Evolutionary conservation across 2,797 vertebrate genomes (phyloP).

Genomic region (Neomorphus geoffroyi): DNA sequence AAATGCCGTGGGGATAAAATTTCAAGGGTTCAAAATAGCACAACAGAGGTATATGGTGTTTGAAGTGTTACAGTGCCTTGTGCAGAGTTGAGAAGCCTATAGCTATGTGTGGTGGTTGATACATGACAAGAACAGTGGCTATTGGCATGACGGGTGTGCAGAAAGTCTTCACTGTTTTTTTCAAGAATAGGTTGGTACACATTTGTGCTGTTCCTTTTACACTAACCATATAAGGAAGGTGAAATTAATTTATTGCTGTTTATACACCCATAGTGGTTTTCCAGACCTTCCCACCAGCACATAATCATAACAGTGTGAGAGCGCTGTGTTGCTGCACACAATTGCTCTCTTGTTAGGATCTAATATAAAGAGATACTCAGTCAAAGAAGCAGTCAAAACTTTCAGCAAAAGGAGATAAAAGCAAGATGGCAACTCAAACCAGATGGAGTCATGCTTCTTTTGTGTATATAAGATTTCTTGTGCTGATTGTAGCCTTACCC

Average conservation of each 20-base stretch:
- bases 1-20: neutral
- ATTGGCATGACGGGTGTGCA: neutral
- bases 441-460: neutral
- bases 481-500: neutral
- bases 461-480: neutral
- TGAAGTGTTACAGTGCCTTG: no score
- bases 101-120: neutral
- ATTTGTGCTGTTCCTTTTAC: neutral
- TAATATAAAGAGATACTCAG: neutral
- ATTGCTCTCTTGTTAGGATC: neutral
- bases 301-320: neutral
- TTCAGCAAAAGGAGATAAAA: neutral
- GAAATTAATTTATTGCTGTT: neutral
- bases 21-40: neutral
- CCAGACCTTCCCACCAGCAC: neutral
- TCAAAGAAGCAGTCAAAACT: neutral
- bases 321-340: neutral
- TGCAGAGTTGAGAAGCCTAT: neutral
- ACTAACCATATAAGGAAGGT: neutral
- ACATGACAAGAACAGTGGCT: neutral
- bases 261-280: neutral
- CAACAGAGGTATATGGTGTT: rapidly evolving
- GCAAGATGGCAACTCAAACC: neutral
- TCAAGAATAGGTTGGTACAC: neutral
- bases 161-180: neutral